Conservation (phyloP, 2,888 invertebrate genomes). For the Amphipyra tragopoginis region DNA sequence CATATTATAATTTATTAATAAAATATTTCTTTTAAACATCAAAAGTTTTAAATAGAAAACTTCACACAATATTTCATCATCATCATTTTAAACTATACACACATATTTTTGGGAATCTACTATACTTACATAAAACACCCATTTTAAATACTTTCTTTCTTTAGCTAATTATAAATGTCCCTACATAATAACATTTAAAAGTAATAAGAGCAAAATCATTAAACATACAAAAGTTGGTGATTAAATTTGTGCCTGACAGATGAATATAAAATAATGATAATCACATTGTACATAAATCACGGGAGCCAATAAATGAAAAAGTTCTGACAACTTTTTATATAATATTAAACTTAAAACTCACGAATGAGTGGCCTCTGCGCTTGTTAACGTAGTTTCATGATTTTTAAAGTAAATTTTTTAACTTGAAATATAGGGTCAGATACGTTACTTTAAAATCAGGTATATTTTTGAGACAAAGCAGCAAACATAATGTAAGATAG, state of each 20-base stretch:
- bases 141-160: constrained; percentile 3
- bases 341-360: constrained; percentile 50
- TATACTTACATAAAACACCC: constrained; percentile 28
- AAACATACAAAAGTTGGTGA: constrained; percentile 58
- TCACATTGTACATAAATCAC: constrained; percentile 57
- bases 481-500: neutral
- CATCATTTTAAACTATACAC: constrained; percentile 29
- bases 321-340: constrained; percentile 54
- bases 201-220: constrained; percentile 41
- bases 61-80: constrained; percentile 5
- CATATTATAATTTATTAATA: constrained; percentile 25
- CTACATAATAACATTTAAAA: constrained; percentile 39
- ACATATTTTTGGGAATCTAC: constrained; percentile 46
- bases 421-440: constrained; percentile 14
- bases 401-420: constrained; percentile 49
- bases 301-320: constrained; percentile 48
- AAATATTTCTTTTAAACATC: constrained; percentile 9
- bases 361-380: constrained; percentile 37
- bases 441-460: constrained; percentile 8
- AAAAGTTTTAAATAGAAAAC: constrained; percentile 7
- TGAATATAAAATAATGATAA: constrained; percentile 51
- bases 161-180: constrained; percentile 58
- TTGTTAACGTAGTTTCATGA: constrained; percentile 41
- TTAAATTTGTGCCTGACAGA: constrained; percentile 69
- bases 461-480: neutral